Percentiles rank a stretch among this genome's conserved stretches.
phyloP scores from a whole-genome alignment of 2,888 invertebrate species.

The Apamea sordens region DNA sequence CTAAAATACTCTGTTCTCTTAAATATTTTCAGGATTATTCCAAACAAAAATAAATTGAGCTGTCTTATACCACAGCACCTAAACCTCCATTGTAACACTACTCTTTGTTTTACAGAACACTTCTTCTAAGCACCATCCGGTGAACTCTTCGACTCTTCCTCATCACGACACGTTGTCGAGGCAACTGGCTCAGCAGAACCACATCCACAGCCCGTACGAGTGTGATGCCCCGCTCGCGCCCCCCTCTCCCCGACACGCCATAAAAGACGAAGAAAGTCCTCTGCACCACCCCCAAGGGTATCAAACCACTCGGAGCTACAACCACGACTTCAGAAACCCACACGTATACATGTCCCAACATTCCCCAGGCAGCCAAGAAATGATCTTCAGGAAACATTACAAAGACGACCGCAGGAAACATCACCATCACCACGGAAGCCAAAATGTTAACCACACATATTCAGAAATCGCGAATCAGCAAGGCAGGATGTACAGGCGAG shows the following conservation, averaged over 20 bases:
- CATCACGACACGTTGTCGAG: constrained; percentile 91
- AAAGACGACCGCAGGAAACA: constrained; percentile 87
- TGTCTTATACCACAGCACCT: constrained; percentile 63
- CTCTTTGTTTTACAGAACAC: constrained; percentile 92
- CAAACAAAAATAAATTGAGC: constrained; percentile 68
- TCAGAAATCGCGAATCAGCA: constrained; percentile 92
- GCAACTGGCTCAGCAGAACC: constrained; percentile 86
- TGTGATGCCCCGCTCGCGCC: constrained; percentile 86
- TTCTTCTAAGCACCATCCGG: constrained; percentile 95
- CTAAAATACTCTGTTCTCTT: background rate
- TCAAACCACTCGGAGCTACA: constrained; percentile 86
- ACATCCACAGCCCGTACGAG: constrained; percentile 90
- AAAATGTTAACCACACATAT: constrained; percentile 93
- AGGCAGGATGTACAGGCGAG: constrained; percentile 87
- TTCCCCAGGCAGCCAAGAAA: constrained; percentile 86
- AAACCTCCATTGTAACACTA: constrained; percentile 31
- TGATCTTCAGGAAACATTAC: constrained; percentile 87
- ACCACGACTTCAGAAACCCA: constrained; percentile 87
- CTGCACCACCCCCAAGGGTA: constrained; percentile 85
- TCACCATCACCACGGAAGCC: constrained; percentile 90
- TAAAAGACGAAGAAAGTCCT: constrained; percentile 86
- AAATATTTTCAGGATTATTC: background rate
- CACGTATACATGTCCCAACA: constrained; percentile 88
- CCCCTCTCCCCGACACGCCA: constrained; percentile 85
- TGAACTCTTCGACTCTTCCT: constrained; percentile 92